Evolutionary conservation across 2,113 vertebrate species (phyloP).

Genomic region (Opisthocomus hoazin): DNA sequence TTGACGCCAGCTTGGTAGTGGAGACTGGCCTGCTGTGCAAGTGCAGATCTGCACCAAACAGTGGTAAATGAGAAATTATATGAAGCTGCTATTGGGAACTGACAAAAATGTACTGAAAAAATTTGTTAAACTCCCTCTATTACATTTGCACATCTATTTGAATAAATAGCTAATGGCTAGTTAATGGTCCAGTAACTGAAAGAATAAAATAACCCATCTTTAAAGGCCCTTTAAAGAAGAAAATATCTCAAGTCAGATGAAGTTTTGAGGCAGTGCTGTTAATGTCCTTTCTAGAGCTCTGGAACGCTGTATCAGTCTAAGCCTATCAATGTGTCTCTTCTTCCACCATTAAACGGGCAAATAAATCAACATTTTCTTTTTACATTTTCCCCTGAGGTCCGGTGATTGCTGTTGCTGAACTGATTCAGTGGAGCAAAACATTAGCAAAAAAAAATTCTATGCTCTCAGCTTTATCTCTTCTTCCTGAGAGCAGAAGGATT

Average conservation of each 20-base stretch:
- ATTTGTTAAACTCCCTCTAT: not conserved
- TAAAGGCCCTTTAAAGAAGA: not conserved
- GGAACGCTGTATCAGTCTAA: constrained; percentile 24
- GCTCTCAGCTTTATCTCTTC: not conserved
- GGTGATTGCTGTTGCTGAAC: constrained; percentile 25
- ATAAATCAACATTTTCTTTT: constrained; percentile 43
- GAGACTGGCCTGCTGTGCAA: not conserved
- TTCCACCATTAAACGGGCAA: constrained; percentile 25
- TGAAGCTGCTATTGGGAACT: not conserved
- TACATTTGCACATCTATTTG: not conserved
- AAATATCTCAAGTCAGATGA: not conserved
- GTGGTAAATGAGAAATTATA: not conserved
- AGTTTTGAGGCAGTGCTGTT: not conserved
- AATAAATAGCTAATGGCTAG: not conserved
- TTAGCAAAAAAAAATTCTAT: constrained; percentile 6
- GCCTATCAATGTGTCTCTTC: constrained; percentile 3
- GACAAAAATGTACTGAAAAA: not conserved
- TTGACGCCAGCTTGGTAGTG: not conserved
- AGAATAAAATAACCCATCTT: not conserved
- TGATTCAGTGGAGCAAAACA: constrained; percentile 53
- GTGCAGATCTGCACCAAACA: not conserved
- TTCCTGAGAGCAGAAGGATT: constrained; percentile 5
- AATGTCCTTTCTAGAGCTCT: not conserved
- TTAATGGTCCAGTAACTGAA: not conserved
- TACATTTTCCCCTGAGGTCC: constrained; percentile 1